These are phyloP conservation scores for Toxostoma redivivum DNA, from an alignment of 2,113 vertebrate species.

Conservation along the genomic window DNA sequence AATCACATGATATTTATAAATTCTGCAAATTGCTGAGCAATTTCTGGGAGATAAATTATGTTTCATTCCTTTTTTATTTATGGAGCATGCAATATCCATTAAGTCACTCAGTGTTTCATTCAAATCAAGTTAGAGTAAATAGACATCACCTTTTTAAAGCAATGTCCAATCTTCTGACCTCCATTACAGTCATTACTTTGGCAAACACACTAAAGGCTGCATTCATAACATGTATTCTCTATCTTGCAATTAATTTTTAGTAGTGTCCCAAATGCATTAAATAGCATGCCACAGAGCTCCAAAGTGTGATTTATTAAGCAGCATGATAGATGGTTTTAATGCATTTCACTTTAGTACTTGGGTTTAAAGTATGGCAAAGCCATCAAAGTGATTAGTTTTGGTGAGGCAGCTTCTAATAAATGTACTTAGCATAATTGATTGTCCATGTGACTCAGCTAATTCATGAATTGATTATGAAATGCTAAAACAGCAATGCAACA, in stretches of 20 bases:
- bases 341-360: background rate
- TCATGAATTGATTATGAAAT: background rate
- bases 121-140: constrained; percentile 15
- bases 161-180: background rate
- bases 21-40: background rate
- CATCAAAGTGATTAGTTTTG: background rate
- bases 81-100: background rate
- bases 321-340: background rate
- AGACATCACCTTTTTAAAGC: background rate
- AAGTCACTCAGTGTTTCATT: background rate
- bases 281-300: background rate
- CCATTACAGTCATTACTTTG: constrained; percentile 46
- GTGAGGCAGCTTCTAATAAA: background rate
- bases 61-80: background rate
- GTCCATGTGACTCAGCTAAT: background rate
- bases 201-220: background rate
- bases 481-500: background rate
- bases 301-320: background rate
- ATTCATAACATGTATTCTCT: background rate
- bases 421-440: background rate
- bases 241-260: background rate
- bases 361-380: background rate
- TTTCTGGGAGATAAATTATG: background rate
- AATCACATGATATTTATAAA: background rate
- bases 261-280: background rate